Conservation (phyloP, 1,140 invertebrate species). For the Microplitis demolitor region DNA sequence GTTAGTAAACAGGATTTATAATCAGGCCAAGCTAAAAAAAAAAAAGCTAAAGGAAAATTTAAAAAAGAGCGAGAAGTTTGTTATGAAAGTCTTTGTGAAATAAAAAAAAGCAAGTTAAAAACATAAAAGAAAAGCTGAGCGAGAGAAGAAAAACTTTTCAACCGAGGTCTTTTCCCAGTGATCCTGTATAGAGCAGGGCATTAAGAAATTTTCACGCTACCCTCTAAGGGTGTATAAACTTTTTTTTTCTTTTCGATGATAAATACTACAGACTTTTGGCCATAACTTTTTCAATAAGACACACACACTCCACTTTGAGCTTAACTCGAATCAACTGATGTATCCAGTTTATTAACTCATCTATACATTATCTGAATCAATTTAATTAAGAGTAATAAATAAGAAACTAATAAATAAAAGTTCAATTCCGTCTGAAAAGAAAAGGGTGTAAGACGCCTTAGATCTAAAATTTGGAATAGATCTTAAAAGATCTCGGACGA, state of each 20-base stretch:
- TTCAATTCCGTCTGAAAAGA: no score
- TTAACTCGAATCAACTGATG: conserved; percentile 6
- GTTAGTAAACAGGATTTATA: conserved; percentile 29
- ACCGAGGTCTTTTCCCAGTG: background rate
- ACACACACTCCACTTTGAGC: background rate
- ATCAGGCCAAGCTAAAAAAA: conserved; percentile 14
- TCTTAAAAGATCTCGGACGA: no score
- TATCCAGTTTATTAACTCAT: conserved; percentile 20
- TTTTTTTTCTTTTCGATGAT: conserved; percentile 5
- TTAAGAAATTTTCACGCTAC: conserved; percentile 26
- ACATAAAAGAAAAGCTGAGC: background rate
- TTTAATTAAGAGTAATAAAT: background rate
- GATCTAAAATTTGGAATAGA: no score
- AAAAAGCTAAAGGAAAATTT: background rate
- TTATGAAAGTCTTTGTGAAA: conserved; percentile 18
- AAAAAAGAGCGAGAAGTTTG: conserved; percentile 27
- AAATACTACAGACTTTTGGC: conserved; percentile 14
- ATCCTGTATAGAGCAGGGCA: background rate
- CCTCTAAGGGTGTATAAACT: background rate
- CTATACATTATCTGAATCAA: background rate
- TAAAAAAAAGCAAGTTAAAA: background rate
- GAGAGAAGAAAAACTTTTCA: conserved; percentile 5
- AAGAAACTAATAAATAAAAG: no score
- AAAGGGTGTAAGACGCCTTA: no score
- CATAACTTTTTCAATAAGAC: conserved; percentile 25